Evolutionary conservation across 2,113 vertebrate species (phyloP), one percentile per base, ranked within the genome.

Genomic region (Gambusia holbrooki): DNA sequence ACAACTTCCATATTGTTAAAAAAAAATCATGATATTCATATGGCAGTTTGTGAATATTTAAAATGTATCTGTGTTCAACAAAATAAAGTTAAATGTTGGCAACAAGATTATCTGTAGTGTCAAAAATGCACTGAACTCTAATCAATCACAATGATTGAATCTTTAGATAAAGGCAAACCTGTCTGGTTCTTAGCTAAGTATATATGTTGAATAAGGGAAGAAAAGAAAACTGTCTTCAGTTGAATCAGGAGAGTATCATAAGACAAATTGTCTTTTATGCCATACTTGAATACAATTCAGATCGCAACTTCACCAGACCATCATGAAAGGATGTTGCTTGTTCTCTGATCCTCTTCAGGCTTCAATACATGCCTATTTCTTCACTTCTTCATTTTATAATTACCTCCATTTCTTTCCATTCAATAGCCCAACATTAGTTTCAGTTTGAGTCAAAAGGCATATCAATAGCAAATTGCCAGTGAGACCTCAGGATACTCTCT

Each of bases 271-370:
- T 22, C 66, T 25, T 62, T 77, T 25, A 37, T 45, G n/a, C 63
- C 7, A 27, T 63, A 48, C 45, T 19, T 48, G 45, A 48, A 48
- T 15, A 5, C 45, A 48, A 19, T 58, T 69, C 66, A 6, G 66
- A 30, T 48, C 25, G 29, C 66, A 75, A 12, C 74, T 92, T 81
- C 92, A 94, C 15, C 83, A 91, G 93, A 93, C 94, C 94, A 94
- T 94, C 93, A 94, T 92, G 88, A 87, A 85, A 84, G 72, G 62
- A 73, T 64, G 69, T 48, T 69, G 63, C 58, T 58, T 28, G 32
- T 5, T 17, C 35, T 75, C 64, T 68, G 66, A n/a, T 69, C 42
- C 13, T 83, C 27, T 67, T 81, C 71, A 79, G 35, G 25, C 10
- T 64, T 76, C 78, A 6, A 63, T 83, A 75, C 62, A 51, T 28